Evolutionary conservation across 1,140 invertebrate species (phyloP).

Genomic region (Plectrocnemia conspersa): DNA sequence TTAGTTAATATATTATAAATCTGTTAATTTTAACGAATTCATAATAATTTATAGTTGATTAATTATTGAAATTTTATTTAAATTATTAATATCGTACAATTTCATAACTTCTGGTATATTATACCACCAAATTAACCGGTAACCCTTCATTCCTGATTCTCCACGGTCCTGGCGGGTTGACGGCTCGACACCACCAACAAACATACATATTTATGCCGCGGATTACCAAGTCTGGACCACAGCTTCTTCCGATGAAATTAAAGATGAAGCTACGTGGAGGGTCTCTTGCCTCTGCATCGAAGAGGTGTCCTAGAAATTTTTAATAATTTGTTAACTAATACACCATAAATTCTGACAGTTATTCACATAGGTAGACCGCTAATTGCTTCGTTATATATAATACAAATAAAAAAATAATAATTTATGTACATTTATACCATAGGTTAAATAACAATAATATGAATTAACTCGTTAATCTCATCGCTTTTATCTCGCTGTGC

Average conservation of each 20-base stretch:
- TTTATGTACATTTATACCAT: background rate
- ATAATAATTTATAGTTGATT: too few relatives aligned
- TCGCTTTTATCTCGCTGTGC: constrained; percentile 8
- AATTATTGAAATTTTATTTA: too few relatives aligned
- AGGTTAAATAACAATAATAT: background rate
- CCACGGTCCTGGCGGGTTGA: constrained; percentile 20
- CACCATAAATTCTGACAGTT: too few relatives aligned
- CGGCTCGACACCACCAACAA: constrained; percentile 19
- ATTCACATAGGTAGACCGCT: background rate
- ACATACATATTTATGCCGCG: constrained; percentile 27
- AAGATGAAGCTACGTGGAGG: constrained; percentile 24
- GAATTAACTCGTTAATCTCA: constrained; percentile 18
- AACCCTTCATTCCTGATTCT: constrained; percentile 33
- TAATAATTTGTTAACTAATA: too few relatives aligned
- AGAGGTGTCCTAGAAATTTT: too few relatives aligned
- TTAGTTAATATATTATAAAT: too few relatives aligned
- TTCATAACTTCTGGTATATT: constrained; percentile 14
- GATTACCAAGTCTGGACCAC: constrained; percentile 11
- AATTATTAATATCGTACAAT: too few relatives aligned
- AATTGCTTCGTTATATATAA: background rate
- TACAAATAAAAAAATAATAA: too few relatives aligned
- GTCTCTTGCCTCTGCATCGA: constrained; percentile 5
- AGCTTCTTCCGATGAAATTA: constrained; percentile 14
- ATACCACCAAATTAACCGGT: constrained; percentile 24
- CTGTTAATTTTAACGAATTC: too few relatives aligned